A percentile compares a stretch with the other conserved stretches of the same genome.
Evolutionary conservation across 1,140 invertebrate species (phyloP).

Genomic region (Leptopilina boulardi): DNA sequence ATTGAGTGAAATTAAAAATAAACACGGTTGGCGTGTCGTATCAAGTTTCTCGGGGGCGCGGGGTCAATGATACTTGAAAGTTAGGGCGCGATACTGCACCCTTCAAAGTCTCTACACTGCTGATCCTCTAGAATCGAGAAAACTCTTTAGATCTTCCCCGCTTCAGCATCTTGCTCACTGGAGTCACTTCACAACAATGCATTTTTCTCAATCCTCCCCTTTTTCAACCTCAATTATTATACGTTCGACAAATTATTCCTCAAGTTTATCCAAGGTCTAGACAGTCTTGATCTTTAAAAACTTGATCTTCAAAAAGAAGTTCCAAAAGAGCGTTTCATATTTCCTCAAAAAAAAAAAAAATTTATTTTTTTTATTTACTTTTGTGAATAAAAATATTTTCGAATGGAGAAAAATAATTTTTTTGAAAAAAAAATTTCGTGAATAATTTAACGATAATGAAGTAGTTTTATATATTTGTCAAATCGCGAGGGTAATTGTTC

Average conservation of each 20-base stretch:
- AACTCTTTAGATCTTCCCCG: constrained; percentile 26
- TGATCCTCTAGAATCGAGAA: constrained; percentile 28
- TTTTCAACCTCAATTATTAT: background rate
- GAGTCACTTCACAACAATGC: constrained; percentile 25
- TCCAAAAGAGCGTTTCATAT: background rate
- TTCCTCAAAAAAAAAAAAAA: background rate
- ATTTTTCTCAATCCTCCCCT: constrained; percentile 14
- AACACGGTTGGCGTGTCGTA: constrained; percentile 20
- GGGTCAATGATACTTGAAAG: constrained; percentile 30
- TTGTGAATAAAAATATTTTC: too few species aligned
- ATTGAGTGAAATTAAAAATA: constrained; percentile 24
- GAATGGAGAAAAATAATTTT: background rate
- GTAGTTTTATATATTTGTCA: background rate
- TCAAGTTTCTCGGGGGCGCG: constrained; percentile 28
- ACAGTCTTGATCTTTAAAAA: constrained; percentile 4
- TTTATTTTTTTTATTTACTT: background rate
- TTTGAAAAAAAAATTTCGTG: background rate
- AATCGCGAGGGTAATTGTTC: constrained; percentile 16
- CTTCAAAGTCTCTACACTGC: constrained; percentile 12
- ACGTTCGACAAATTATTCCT: constrained; percentile 21
- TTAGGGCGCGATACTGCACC: constrained; percentile 25
- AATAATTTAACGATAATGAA: background rate
- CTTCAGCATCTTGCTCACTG: constrained; percentile 32
- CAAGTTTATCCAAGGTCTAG: constrained; percentile 27
- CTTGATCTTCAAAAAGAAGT: background rate